A percentile compares a stretch with the other conserved stretches of the same genome.
phyloP scores from a whole-genome alignment of 1,140 invertebrate genomes.

The Mizuhopecten yessoensis region DNA sequence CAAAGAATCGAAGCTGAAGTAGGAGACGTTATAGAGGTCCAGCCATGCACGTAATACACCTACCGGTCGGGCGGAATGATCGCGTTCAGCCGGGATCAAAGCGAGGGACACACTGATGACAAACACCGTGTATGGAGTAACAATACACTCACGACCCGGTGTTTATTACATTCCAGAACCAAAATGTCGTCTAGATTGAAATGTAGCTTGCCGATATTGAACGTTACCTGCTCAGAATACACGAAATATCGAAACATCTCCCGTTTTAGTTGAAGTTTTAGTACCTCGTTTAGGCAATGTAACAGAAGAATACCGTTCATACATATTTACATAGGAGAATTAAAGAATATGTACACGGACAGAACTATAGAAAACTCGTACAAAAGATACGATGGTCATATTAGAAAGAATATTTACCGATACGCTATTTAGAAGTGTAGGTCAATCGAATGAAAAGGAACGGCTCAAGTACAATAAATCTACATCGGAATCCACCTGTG shows the following conservation, averaged over 20 bases:
- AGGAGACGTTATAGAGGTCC: not conserved
- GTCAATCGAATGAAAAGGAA: not conserved
- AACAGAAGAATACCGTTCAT: too few relatives aligned
- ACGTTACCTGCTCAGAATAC: not conserved
- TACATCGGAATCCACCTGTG: not conserved
- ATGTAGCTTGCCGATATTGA: not conserved
- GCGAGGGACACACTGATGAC: not conserved
- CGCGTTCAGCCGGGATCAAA: not conserved
- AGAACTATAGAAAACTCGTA: not conserved
- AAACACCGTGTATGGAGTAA: not conserved
- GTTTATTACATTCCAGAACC: too few relatives aligned
- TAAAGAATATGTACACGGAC: not conserved
- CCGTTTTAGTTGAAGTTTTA: not conserved
- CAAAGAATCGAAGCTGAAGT: conserved; percentile 37
- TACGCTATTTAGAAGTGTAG: not conserved
- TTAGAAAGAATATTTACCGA: not conserved
- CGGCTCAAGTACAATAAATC: too few relatives aligned
- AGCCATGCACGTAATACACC: not conserved
- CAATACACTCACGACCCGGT: not conserved
- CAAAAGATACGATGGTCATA: not conserved
- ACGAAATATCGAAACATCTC: not conserved
- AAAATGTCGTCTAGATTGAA: not conserved
- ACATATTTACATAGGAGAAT: not conserved
- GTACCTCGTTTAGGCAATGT: too few relatives aligned
- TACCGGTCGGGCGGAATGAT: not conserved